phyloP scores from a whole-genome alignment of 2,797 vertebrate species.

The Protonibea diacanthus region DNA sequence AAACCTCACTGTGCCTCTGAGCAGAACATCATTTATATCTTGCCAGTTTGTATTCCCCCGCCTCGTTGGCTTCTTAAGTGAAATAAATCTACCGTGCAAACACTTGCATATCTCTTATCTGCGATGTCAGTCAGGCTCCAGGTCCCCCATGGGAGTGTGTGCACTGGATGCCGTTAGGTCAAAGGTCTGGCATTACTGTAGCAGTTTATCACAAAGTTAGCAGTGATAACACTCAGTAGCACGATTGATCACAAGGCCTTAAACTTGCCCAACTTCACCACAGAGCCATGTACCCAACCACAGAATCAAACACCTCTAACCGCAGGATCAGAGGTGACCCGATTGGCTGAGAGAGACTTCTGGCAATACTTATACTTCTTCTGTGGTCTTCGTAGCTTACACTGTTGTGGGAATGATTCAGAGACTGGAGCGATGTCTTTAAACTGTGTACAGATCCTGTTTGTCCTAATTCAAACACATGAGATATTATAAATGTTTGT shows the following conservation, averaged over 20 bases:
- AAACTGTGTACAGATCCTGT: slow-evolving; percentile 74
- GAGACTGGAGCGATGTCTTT: slow-evolving; percentile 62
- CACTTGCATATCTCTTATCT: slow-evolving; percentile 17
- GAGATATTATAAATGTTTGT: slow-evolving; percentile 78
- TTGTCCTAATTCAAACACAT: slow-evolving; percentile 70
- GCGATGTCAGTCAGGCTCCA: slow-evolving; percentile 18
- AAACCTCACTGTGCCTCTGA: not conserved
- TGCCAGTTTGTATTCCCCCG: not conserved
- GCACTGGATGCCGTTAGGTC: slow-evolving; percentile 26
- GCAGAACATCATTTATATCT: not conserved
- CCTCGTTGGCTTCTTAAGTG: not conserved
- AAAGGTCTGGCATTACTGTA: slow-evolving; percentile 38
- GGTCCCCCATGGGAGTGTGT: slow-evolving; percentile 21
- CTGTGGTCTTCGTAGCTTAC: slow-evolving; percentile 56
- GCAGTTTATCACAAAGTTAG: slow-evolving; percentile 41
- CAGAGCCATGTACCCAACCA: slow-evolving; percentile 40
- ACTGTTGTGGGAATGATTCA: slow-evolving; percentile 57
- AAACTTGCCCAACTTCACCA: slow-evolving; percentile 44
- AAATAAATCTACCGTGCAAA: not conserved
- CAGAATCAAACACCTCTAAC: slow-evolving; percentile 31
- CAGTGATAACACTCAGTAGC: slow-evolving; percentile 19
- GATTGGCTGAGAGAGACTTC: slow-evolving; percentile 49
- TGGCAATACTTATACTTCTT: slow-evolving; percentile 59
- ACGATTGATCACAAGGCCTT: slow-evolving; percentile 42
- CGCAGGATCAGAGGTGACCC: slow-evolving; percentile 29